Conservation (phyloP, 2,113 vertebrate genomes). For the Acrocephalus arundinaceus region DNA sequence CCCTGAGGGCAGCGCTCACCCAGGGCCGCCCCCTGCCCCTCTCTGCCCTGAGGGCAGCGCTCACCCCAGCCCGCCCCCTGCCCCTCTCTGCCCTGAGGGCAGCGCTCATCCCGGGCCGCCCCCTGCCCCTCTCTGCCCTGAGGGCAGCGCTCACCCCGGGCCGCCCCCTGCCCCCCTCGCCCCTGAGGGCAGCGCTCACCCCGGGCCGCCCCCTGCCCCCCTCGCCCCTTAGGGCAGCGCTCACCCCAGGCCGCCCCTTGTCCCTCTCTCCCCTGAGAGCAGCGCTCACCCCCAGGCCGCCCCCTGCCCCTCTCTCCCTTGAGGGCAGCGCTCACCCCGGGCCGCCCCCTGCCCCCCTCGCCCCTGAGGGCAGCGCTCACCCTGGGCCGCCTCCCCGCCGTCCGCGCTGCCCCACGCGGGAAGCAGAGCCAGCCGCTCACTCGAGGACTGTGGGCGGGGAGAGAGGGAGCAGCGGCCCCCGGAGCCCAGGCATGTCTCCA, state of each 20-base stretch:
- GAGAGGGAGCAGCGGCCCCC: rapidly evolving
- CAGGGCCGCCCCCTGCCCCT: too few species aligned
- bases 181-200: background rate
- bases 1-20: background rate
- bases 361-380: background rate
- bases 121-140: too few species aligned
- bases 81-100: too few species aligned
- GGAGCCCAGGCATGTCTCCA: rapidly evolving
- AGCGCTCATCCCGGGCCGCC: background rate
- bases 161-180: too few species aligned
- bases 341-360: too few species aligned
- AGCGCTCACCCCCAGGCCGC: background rate
- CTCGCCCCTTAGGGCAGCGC: background rate
- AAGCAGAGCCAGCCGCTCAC: background rate
- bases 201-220: too few species aligned
- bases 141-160: background rate
- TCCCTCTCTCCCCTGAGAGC: too few species aligned
- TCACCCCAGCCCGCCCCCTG: too few species aligned
- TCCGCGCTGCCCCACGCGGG: background rate
- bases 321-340: background rate
- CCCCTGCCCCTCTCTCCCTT: too few species aligned
- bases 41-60: background rate
- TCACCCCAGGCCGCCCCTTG: too few species aligned
- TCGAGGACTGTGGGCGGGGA: rapidly evolving
- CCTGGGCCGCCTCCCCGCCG: too few species aligned